Evolutionary conservation across 2,797 vertebrate species (phyloP), one percentile per base, ranked within the genome.

Genomic region (Bufotes viridis): DNA sequence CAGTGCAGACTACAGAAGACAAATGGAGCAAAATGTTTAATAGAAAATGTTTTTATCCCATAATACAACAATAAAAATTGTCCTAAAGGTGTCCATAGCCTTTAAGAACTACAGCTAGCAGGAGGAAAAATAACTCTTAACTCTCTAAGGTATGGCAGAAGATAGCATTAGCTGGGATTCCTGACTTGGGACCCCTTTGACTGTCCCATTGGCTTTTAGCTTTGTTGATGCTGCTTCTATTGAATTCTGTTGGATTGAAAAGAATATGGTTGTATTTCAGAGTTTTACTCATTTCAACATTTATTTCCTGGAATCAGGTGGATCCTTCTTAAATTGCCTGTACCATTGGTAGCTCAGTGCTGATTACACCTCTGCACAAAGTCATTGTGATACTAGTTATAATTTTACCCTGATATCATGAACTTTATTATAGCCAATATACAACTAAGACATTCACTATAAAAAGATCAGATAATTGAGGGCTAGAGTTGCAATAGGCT

Each of bases 341-440:
- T 75, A 42, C 72, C 18, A 10, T 74, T 22, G 11, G 18, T 22
- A 22, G 8, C 18, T 10, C 18, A 75, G 15, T 42, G 9, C 34
- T 18, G 34, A 11, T 75, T 51, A 5, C 11, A 51, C 18, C 34
- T 22, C 72, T 22, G 42, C 20, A n/a, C 18, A 75, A 74, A 51
- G 10, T 61, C 7, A 80, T 80, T 60, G 15, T 60, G 26, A 61
- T 20, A 34, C 78, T 80, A 60, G 58, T 51, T 75, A 51, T 51
- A 22, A 34, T 34, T 34, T 34, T 34, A 34, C 29, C 29, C 29
- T 42, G 42, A 42, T 42, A 75, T 79, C 24, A 18, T 34, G 8
- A 9, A 58, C 29, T 79, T 60, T 79, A 60, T 60, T 79, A 60
- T 79, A 34, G 78, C 24, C 55, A 29, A 29, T 79, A 60, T 26